Evolutionary conservation across 2,797 vertebrate species (phyloP).

Genomic region (Martes flavigula): DNA sequence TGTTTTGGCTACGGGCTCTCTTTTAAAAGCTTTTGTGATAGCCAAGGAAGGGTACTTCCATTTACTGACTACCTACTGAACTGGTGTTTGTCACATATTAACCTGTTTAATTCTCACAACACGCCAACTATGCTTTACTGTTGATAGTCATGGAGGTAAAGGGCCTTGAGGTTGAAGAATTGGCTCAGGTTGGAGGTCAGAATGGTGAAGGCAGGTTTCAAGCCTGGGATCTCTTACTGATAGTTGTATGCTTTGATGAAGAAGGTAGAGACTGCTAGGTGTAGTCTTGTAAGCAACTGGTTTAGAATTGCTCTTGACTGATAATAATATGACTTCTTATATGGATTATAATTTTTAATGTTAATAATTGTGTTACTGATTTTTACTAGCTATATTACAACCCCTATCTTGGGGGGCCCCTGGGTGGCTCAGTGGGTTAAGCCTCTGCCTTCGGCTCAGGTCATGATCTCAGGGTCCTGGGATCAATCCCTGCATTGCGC

Average conservation of each 20-base stretch:
- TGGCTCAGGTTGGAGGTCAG: background rate
- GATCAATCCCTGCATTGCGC: too few species aligned
- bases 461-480: too few species aligned
- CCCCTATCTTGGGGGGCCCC: background rate
- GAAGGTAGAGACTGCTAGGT: background rate
- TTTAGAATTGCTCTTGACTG: background rate
- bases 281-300: background rate
- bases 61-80: background rate
- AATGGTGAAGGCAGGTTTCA: background rate
- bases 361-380: background rate
- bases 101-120: background rate
- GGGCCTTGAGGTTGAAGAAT: background rate
- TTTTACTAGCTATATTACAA: background rate
- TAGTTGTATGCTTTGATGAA: background rate
- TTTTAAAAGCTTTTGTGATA: background rate
- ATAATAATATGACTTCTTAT: background rate
- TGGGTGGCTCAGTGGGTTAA: too few species aligned
- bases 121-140: background rate
- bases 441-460: too few species aligned
- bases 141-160: background rate
- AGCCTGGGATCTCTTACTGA: background rate
- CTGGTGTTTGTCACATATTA: background rate
- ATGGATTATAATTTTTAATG: constrained; percentile 6
- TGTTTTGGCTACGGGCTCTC: background rate
- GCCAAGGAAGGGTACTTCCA: background rate